These are phyloP conservation scores for Halyomorpha halys DNA, from an alignment of 1,140 invertebrate species.

Conservation along the genomic window DNA sequence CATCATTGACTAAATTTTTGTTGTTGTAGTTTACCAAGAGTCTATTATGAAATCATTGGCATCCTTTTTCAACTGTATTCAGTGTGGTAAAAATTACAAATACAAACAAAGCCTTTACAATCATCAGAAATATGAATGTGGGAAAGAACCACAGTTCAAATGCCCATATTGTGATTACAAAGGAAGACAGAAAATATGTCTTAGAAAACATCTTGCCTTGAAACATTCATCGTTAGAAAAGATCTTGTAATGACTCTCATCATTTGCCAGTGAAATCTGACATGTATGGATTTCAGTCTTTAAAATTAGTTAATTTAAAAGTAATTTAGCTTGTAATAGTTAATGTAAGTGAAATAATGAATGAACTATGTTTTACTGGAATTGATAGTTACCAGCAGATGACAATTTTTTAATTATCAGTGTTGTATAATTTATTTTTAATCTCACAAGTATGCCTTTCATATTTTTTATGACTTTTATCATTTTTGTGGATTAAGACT, in stretches of 20 bases:
- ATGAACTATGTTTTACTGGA: too few species aligned
- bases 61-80: neutral
- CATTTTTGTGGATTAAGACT: too few species aligned
- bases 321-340: too few species aligned
- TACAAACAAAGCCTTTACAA: neutral
- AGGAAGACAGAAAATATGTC: neutral
- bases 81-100: constrained; percentile 5
- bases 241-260: neutral
- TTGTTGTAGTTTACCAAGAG: too few species aligned
- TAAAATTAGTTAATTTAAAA: neutral
- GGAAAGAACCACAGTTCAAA: constrained; percentile 36
- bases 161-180: constrained; percentile 30
- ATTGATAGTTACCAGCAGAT: too few species aligned
- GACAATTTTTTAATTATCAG: too few species aligned
- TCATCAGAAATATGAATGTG: constrained; percentile 37
- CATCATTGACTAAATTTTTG: too few species aligned
- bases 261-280: neutral
- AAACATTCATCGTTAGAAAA: constrained; percentile 20
- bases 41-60: too few species aligned
- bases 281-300: neutral
- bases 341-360: too few species aligned
- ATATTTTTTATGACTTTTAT: too few species aligned
- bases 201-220: constrained; percentile 2
- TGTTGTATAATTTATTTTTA: too few species aligned
- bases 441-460: too few species aligned